phyloP scores from a whole-genome alignment of 2,113 vertebrate genomes.

The Lepisosteus osseus region DNA sequence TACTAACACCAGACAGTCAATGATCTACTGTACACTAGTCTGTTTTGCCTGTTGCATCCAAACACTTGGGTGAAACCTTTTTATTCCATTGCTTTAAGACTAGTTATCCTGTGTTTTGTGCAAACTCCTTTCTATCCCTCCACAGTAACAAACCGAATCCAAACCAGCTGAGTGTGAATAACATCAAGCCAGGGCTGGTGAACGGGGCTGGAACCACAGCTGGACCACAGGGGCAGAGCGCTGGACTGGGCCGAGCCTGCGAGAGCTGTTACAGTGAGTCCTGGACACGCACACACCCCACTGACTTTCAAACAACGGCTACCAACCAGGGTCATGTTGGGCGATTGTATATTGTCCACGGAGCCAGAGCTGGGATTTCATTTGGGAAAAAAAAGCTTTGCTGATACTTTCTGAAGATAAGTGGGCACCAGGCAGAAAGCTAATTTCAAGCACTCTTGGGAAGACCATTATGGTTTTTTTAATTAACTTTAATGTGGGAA shows the following conservation, averaged over 20 bases:
- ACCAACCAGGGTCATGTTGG: no score
- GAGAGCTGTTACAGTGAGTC: constrained; percentile 97
- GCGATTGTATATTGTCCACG: no score
- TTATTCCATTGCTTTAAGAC: constrained; percentile 15
- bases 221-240: constrained; percentile 27
- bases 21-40: no score
- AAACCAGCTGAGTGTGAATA: constrained; percentile 92
- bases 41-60: not conserved
- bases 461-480: no score
- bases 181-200: constrained; percentile 81
- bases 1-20: no score
- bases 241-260: constrained; percentile 81
- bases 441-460: no score
- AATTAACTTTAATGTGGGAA: no score
- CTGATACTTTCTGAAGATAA: no score
- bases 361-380: no score
- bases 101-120: no score
- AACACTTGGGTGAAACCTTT: constrained; percentile 10
- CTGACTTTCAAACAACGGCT: not conserved
- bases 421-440: no score
- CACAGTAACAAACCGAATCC: constrained; percentile 96
- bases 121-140: constrained; percentile 11
- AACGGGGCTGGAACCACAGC: constrained; percentile 73
- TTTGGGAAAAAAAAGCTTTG: no score
- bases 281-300: not conserved